Evolutionary conservation across 2,797 vertebrate genomes (phyloP), one percentile per base, ranked within the genome.

Genomic region (Labeo calbasu): DNA sequence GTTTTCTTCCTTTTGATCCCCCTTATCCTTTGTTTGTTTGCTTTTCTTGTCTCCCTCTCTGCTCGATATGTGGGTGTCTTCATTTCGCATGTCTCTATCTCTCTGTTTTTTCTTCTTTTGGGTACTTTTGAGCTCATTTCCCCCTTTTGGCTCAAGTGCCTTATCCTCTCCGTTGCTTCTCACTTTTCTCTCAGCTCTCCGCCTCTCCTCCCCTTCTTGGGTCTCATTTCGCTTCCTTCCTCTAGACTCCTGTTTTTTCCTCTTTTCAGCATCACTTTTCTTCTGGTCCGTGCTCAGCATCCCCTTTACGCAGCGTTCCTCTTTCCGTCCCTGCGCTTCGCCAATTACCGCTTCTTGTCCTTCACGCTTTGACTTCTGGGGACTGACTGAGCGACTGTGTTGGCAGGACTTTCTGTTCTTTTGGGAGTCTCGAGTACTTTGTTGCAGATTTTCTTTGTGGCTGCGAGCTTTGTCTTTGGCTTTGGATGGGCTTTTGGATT

Each of bases 391-490:
- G 89, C 89, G 88, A 63, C 90, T 94, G 90, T 91, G 19, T 91
- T 93, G 93, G 90, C 89, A 91, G 93, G 90, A 87, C 82, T 89
- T 89, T 92, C 91, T 93, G 92, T 92, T 91, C 89, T 92, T 91
- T 86, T 84, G 89, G 86, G 91, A 89, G 86, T 92, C 92, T 90
- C 84, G 89, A 75, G 83, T 73, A 84, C 89, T 88, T 61, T 91
- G 90, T 48, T 50, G 23, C 80, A 88, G 88, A 85, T 92, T 91
- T 68, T 91, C 88, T 87, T 89, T 48, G 81, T 86, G 82, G 72
- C 90, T 90, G 28, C 83, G 65, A 40, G 83, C 83, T 85, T 88
- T 90, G 23, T 86, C 23, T 25, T 87, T 87, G 81, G 70, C 77
- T 53, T 76, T 83, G 61, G 43, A 61, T 82, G 73, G 63, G 68